A percentile compares a stretch with the other conserved stretches of the same genome.
Evolutionary conservation across 2,888 invertebrate genomes (phyloP).

Genomic region (Pyrgus malvae): DNA sequence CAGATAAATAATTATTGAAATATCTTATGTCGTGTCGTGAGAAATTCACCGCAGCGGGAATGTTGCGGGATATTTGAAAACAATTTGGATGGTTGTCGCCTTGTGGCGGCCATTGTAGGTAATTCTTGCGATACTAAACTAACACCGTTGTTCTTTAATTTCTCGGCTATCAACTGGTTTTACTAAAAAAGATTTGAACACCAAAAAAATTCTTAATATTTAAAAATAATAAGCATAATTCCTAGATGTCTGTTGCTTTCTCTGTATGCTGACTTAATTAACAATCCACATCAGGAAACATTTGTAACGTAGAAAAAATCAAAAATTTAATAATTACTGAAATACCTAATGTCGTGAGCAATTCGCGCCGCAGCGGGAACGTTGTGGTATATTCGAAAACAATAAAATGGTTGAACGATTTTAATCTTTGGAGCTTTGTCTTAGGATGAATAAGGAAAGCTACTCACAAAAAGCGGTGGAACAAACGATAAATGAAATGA

Average conservation of each 20-base stretch:
- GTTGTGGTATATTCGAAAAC: conserved; percentile 56
- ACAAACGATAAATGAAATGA: background rate
- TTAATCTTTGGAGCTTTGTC: conserved; percentile 61
- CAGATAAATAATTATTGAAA: conserved; percentile 22
- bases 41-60: conserved; percentile 26
- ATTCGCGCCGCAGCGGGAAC: conserved; percentile 27
- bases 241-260: too few relatives aligned
- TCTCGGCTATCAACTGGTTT: too few relatives aligned
- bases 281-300: too few relatives aligned
- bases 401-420: conserved; percentile 64
- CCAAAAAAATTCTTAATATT: too few relatives aligned
- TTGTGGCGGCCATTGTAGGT: too few relatives aligned
- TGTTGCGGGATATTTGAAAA: conserved; percentile 54
- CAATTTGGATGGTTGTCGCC: conserved; percentile 62
- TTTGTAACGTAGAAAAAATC: too few relatives aligned
- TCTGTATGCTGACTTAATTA: too few relatives aligned
- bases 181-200: too few relatives aligned
- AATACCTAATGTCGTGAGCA: conserved; percentile 20
- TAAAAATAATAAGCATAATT: too few relatives aligned
- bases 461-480: background rate
- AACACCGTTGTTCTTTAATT: too few relatives aligned
- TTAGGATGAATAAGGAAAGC: conserved; percentile 48
- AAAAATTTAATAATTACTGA: too few relatives aligned
- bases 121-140: too few relatives aligned
- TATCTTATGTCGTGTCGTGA: conserved; percentile 14